phyloP scores from a whole-genome alignment of 2,113 vertebrate species.

The Paratilapia polleni region DNA sequence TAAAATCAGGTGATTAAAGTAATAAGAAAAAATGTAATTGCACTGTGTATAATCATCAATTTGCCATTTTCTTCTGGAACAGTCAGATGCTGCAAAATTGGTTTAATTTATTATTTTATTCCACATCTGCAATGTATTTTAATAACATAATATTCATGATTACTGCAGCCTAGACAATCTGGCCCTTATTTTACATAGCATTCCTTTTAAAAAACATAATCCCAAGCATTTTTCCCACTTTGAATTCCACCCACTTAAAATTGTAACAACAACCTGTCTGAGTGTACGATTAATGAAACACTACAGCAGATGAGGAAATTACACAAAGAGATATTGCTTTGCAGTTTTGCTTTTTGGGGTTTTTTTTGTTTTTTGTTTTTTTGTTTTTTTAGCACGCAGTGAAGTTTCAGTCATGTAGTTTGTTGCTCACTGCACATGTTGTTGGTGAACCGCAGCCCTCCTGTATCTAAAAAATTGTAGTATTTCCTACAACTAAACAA shows the following conservation, averaged over 20 bases:
- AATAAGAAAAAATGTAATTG: not conserved
- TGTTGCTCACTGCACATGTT: not conserved
- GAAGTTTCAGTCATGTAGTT: not conserved
- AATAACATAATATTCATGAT: slow-evolving; percentile 18
- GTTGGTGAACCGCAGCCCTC: fast-evolving
- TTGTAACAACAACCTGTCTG: not conserved
- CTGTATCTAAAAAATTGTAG: not conserved
- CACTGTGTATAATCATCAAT: not conserved
- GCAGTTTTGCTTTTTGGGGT: fast-evolving
- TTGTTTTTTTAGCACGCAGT: not conserved
- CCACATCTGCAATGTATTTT: not conserved
- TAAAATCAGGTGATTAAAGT: not conserved
- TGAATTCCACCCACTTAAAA: slow-evolving; percentile 7
- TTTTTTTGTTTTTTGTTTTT: not conserved
- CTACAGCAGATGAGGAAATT: not conserved
- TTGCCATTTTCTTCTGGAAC: slow-evolving; percentile 10
- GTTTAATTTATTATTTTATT: slow-evolving; percentile 35
- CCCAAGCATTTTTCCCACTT: slow-evolving; percentile 13
- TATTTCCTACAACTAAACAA: not conserved
- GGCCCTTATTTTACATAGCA: slow-evolving; percentile 8
- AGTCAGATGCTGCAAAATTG: slow-evolving; percentile 15
- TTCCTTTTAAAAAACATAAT: slow-evolving; percentile 45
- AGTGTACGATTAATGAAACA: slow-evolving; percentile 12
- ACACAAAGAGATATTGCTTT: not conserved
- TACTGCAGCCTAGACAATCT: not conserved